Conservation (phyloP, 37 sponge, comb jelly and placozoan species). For the Haliclona indistincta region DNA sequence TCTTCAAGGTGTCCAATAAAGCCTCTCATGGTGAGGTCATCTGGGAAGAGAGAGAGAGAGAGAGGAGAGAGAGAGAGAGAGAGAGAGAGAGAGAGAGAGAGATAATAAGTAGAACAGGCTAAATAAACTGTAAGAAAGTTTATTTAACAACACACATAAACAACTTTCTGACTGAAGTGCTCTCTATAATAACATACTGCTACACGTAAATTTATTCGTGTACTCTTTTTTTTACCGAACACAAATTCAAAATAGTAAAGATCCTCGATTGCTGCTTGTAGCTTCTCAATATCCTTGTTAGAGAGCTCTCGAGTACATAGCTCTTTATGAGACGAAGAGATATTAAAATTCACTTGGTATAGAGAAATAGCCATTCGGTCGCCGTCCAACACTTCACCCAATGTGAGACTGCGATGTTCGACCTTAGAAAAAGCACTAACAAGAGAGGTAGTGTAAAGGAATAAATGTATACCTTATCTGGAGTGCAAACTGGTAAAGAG, state of each 20-base stretch:
- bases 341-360: constrained; percentile 78
- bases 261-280: constrained; percentile 85
- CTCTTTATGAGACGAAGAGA: constrained; percentile 50
- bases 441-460: neutral
- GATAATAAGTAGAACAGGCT: too few species aligned
- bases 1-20: constrained; percentile 93
- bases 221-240: constrained; percentile 50
- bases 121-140: neutral
- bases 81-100: neutral
- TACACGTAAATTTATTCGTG: neutral
- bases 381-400: constrained; percentile 92
- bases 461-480: constrained; percentile 58
- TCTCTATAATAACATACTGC: neutral
- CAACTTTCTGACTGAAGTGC: neutral
- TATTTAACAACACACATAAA: neutral
- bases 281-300: constrained; percentile 41
- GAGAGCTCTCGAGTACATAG: constrained; percentile 57
- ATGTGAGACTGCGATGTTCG: constrained; percentile 75
- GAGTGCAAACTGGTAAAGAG: constrained; percentile 82
- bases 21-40: constrained; percentile 89
- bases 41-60: constrained; percentile 37
- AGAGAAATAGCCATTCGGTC: constrained; percentile 89
- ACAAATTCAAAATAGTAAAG: constrained; percentile 96
- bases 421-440: constrained; percentile 38
- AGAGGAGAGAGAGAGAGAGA: neutral